Conservation (phyloP, 1,140 invertebrate species). For the Drosophila biarmipes region DNA sequence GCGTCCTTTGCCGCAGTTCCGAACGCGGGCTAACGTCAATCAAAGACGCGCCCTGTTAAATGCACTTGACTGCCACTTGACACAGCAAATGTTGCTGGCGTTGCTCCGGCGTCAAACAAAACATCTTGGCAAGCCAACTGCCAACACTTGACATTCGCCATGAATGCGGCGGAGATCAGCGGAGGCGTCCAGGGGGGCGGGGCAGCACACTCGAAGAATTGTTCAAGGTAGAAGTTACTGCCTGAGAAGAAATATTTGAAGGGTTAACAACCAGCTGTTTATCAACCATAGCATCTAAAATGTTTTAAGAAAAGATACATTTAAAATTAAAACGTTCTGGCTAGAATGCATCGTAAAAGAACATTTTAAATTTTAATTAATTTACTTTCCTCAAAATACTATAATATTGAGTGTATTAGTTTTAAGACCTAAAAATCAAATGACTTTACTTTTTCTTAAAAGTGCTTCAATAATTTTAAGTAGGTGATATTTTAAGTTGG, state of each 20-base stretch:
- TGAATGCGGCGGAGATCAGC: constrained; percentile 43
- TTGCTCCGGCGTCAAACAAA: constrained; percentile 61
- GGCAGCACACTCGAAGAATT: constrained; percentile 4
- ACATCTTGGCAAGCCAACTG: constrained; percentile 71
- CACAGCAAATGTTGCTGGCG: constrained; percentile 64
- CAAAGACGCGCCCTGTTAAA: constrained; percentile 71
- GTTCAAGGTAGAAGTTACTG: background rate
- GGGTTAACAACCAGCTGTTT: too few relatives aligned
- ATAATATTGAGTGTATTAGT: too few relatives aligned
- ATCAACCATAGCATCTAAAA: too few relatives aligned
- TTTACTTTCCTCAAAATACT: too few relatives aligned
- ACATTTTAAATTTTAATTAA: too few relatives aligned
- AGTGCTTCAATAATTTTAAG: too few relatives aligned
- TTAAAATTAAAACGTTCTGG: too few relatives aligned
- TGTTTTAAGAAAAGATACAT: too few relatives aligned
- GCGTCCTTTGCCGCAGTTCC: constrained; percentile 21
- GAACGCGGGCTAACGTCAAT: constrained; percentile 67
- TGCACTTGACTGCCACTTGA: constrained; percentile 79
- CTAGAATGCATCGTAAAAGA: too few relatives aligned
- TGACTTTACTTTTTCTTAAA: too few relatives aligned
- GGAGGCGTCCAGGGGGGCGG: background rate
- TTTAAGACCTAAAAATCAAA: too few relatives aligned
- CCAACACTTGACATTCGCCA: constrained; percentile 80
- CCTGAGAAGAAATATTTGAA: background rate
- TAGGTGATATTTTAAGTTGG: too few relatives aligned